Percentiles rank a stretch among this genome's conserved stretches.
Evolutionary conservation across 2,113 vertebrate species (phyloP).

Genomic region (Pedetes capensis): DNA sequence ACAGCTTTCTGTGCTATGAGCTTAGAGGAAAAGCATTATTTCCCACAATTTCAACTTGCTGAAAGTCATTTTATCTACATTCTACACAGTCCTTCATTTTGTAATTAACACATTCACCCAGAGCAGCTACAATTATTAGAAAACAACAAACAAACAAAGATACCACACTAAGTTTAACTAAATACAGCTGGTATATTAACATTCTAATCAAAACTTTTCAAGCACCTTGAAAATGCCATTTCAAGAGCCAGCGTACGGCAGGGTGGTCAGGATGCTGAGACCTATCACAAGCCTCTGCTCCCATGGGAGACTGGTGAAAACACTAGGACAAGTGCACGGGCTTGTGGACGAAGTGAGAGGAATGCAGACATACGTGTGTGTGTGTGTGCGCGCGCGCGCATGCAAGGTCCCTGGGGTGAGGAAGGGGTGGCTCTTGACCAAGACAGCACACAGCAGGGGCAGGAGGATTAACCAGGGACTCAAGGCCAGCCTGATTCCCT

Average conservation of each 20-base stretch:
- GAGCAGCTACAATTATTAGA: background rate
- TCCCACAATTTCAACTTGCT: background rate
- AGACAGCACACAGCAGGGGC: background rate
- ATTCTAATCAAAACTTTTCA: background rate
- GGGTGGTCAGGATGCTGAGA: background rate
- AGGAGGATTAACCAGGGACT: background rate
- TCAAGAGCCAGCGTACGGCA: background rate
- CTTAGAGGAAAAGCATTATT: background rate
- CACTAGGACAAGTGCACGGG: too few relatives aligned
- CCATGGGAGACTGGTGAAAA: too few relatives aligned
- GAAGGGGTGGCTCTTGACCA: background rate
- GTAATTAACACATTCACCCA: background rate
- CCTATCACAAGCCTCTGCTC: too few relatives aligned
- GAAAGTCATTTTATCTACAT: constrained; percentile 35
- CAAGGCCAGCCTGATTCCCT: background rate
- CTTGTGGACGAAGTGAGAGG: too few relatives aligned
- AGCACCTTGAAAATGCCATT: background rate
- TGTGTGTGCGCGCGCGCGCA: too few relatives aligned
- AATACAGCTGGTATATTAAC: background rate
- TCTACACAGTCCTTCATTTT: background rate
- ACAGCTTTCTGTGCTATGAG: constrained; percentile 26
- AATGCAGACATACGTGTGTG: too few relatives aligned
- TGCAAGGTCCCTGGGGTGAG: background rate
- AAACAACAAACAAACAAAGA: too few relatives aligned
- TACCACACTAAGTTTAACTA: background rate